Evolutionary conservation across 2,113 vertebrate species (phyloP).

Genomic region (Hymenochirus boettgeri): DNA sequence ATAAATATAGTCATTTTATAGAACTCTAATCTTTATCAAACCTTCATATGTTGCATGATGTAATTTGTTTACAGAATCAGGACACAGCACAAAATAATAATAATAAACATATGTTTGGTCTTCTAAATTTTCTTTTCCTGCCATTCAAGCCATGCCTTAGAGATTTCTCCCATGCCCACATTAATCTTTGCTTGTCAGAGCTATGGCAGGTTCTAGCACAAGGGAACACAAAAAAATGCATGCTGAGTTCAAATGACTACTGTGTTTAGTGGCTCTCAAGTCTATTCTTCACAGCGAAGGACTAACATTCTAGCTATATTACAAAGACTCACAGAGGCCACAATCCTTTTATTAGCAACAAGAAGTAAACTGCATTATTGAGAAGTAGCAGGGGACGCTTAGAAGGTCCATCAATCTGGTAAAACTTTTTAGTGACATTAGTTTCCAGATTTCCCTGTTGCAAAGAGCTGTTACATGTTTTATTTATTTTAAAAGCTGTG

Average conservation of each 20-base stretch:
- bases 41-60: background rate
- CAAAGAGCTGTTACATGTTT: background rate
- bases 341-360: constrained; percentile 6
- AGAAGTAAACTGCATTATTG: background rate
- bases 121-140: constrained; percentile 24
- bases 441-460: constrained; percentile 6
- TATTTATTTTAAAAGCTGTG: too few species aligned
- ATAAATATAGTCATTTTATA: too few species aligned
- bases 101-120: constrained; percentile 33
- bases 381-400: constrained; percentile 4
- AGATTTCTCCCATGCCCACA: constrained; percentile 20
- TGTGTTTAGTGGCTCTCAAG: constrained; percentile 3
- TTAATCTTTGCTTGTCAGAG: constrained; percentile 35
- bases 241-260: constrained; percentile 23
- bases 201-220: constrained; percentile 8
- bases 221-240: constrained; percentile 1
- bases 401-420: constrained; percentile 12
- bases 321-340: constrained; percentile 9
- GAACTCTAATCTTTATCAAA: too few species aligned
- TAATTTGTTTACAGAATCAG: constrained; percentile 20
- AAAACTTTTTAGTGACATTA: constrained; percentile 10
- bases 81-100: constrained; percentile 17
- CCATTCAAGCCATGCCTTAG: constrained; percentile 16
- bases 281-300: constrained; percentile 10
- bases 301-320: constrained; percentile 4